Evolutionary conservation across 2,888 invertebrate genomes (phyloP).

Genomic region (Himalopsyche japonica): DNA sequence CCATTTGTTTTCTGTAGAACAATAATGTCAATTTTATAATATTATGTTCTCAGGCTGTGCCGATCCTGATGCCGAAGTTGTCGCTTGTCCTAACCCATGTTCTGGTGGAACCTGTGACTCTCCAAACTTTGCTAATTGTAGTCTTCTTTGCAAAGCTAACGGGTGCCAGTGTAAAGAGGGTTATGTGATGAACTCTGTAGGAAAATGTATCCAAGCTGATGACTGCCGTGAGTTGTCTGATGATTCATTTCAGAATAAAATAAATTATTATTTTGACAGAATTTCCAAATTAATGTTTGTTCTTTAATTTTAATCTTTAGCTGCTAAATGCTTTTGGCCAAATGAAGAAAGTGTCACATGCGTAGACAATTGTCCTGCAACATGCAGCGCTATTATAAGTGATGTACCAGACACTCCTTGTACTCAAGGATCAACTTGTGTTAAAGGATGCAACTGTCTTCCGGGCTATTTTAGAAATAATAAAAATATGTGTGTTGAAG

Average conservation of each 20-base stretch:
- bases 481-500: neutral
- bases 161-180: conserved; percentile 16
- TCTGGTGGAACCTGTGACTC: conserved; percentile 28
- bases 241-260: neutral
- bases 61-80: conserved; percentile 29
- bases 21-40: neutral
- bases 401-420: neutral
- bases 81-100: conserved; percentile 24
- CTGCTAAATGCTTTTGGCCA: no score
- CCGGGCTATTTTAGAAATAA: neutral
- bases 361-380: no score
- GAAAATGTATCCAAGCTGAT: conserved; percentile 8
- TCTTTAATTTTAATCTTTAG: neutral
- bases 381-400: no score
- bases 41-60: conserved; percentile 14
- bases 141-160: neutral
- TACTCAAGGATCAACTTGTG: neutral
- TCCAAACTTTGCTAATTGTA: conserved; percentile 15
- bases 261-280: neutral
- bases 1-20: neutral
- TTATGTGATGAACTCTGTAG: conserved; percentile 1
- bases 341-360: no score
- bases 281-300: neutral
- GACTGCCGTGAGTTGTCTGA: neutral
- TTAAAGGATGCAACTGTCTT: neutral